Base-by-base conservation (phyloP, 2,888 invertebrate species). In the Xylota segnis region DNA sequence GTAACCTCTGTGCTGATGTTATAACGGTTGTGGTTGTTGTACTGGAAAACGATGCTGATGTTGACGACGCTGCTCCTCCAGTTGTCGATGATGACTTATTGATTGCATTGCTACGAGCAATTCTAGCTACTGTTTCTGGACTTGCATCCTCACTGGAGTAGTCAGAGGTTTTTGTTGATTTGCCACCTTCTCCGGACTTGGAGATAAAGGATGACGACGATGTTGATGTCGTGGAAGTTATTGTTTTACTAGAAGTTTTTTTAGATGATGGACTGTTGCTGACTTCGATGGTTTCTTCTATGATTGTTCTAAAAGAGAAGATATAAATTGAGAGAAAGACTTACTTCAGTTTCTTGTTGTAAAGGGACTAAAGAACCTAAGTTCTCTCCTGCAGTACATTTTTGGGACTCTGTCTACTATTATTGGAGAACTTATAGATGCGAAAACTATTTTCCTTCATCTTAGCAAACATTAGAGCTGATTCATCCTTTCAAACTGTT, bases 141-240 rank as follows among this genome's bases (percentile, higher is more conserved):
- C 90, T 90, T 27, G 87, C 87, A 82, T 94, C 94, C 87, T 94
- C 94, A 3, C 94, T 94, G 3, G 90, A 94, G 89, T 94, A 95
- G 90, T 95, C 94, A 14, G 94, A 94, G 72, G 94, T 92, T 87
- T 88, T 89, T 14, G 88, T 84, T 88, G 59, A 18, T 79, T 87
- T 65, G 40, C 82, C 76, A 29, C 34, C 61, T 34, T 72, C 61
- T 18, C 50, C 14, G 6, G 61, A 40, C 71, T 84, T 89, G 70
- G 63, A 75, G 34, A 66, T 43, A 23, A 87, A 74, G 34, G 76
- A 63, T 74, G 87, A 71, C 40, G 87, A 70, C 40, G 82, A 87
- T 47, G 87, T 88, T 37, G 88, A 87, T 88, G 87, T 81, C 14
- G 58, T 40, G 68, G 87, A 88, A n/a, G 81, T 63, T 45, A 77